A percentile compares a stretch with the other conserved stretches of the same genome.
phyloP scores from a whole-genome alignment of 2,113 vertebrate genomes.

The Rynchops niger region DNA sequence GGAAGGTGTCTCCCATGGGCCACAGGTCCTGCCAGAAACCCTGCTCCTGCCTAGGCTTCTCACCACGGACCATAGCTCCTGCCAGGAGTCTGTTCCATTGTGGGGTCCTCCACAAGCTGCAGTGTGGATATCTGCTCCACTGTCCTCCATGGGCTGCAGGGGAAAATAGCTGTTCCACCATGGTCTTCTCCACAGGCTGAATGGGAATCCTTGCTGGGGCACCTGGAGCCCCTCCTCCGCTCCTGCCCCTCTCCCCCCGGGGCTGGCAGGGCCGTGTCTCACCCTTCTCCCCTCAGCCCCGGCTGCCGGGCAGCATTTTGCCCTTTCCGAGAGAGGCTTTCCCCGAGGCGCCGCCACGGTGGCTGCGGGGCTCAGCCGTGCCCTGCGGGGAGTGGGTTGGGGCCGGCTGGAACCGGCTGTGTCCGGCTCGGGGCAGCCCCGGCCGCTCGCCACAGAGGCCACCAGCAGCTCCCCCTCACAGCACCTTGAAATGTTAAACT shows the following conservation, averaged over 20 bases:
- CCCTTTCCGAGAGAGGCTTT: no score
- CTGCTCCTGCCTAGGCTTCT: not conserved
- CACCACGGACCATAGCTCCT: no score
- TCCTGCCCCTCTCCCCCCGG: no score
- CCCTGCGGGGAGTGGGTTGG: no score
- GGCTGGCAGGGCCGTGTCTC: not conserved
- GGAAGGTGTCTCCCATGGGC: not conserved
- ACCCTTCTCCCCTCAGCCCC: no score
- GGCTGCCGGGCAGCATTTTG: not conserved
- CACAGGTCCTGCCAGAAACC: not conserved
- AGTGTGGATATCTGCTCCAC: not conserved
- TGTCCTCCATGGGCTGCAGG: not conserved
- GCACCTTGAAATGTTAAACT: not conserved
- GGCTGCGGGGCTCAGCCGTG: no score
- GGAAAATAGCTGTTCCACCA: not conserved
- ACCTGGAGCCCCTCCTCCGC: not conserved
- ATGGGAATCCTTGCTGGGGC: not conserved
- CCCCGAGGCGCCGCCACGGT: no score
- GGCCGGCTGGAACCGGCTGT: not conserved
- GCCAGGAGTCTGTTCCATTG: not conserved
- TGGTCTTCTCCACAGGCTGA: not conserved
- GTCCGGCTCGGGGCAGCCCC: rapidly evolving
- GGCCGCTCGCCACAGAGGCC: rapidly evolving
- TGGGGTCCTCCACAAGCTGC: no score
- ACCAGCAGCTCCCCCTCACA: not conserved